Conservation (phyloP, 2,888 invertebrate species). For the Meliscaeva auricollis region DNA sequence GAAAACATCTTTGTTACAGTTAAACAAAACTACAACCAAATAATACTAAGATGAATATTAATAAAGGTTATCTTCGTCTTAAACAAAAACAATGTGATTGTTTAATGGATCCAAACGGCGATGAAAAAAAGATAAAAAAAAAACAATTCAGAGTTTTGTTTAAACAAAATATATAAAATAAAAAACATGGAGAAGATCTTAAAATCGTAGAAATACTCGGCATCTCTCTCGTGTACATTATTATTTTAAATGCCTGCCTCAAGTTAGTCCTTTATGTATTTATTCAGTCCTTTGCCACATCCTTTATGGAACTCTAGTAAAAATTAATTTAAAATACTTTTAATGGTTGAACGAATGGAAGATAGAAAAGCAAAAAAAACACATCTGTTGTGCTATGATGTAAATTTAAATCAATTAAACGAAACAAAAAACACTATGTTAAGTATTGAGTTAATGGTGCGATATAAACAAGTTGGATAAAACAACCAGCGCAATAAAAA, state of each 20-base stretch:
- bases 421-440: constrained; percentile 36
- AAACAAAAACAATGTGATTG: constrained; percentile 53
- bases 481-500: constrained; percentile 63
- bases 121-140: background rate
- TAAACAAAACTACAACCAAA: constrained; percentile 68
- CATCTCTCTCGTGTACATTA: constrained; percentile 21
- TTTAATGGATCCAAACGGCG: constrained; percentile 41
- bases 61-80: constrained; percentile 73
- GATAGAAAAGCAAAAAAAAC: background rate
- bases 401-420: constrained; percentile 52
- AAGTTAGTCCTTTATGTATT: constrained; percentile 20
- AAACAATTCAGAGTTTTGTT: constrained; percentile 22
- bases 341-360: constrained; percentile 43
- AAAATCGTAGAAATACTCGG: constrained; percentile 4
- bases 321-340: constrained; percentile 50
- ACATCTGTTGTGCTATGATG: constrained; percentile 44
- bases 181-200: background rate
- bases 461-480: constrained; percentile 53
- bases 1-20: constrained; percentile 65
- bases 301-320: constrained; percentile 48
- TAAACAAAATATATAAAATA: background rate
- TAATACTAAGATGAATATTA: constrained; percentile 67
- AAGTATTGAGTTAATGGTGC: constrained; percentile 56
- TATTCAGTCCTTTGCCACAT: constrained; percentile 52
- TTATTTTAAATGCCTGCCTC: constrained; percentile 56